Conservation (phyloP, 2,888 invertebrate genomes). For the Steromphala cineraria region DNA sequence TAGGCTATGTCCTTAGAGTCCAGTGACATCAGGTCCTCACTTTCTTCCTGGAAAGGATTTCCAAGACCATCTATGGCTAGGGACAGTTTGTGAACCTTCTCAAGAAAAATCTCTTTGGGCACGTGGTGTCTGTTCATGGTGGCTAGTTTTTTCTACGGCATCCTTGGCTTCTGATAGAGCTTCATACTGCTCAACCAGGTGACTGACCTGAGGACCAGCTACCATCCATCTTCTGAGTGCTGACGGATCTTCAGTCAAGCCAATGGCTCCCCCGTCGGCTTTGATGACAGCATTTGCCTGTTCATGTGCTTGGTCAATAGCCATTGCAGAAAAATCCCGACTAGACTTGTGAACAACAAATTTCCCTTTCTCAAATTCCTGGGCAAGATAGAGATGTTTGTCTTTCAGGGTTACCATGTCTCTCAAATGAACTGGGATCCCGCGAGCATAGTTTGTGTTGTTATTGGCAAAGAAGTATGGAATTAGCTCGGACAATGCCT, state of each 20-base stretch:
- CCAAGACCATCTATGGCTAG: background rate
- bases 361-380: background rate
- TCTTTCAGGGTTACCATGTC: too few species aligned
- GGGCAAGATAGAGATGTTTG: background rate
- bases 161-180: too few species aligned
- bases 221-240: too few species aligned
- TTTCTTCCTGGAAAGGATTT: background rate
- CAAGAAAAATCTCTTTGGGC: too few species aligned
- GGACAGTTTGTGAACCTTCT: background rate
- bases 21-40: background rate
- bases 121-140: too few species aligned
- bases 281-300: background rate
- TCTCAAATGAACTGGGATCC: background rate
- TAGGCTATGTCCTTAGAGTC: background rate
- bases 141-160: too few species aligned
- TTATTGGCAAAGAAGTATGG: too few species aligned
- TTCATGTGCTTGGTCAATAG: background rate
- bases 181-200: too few species aligned
- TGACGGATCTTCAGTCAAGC: background rate
- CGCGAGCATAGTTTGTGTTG: too few species aligned
- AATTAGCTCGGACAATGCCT: too few species aligned
- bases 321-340: background rate
- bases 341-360: background rate
- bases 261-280: background rate
- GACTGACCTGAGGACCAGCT: too few species aligned